Evolutionary conservation across 2,888 invertebrate genomes (phyloP), one percentile per base, ranked within the genome.

Genomic region (Hylaea fasciaria): DNA sequence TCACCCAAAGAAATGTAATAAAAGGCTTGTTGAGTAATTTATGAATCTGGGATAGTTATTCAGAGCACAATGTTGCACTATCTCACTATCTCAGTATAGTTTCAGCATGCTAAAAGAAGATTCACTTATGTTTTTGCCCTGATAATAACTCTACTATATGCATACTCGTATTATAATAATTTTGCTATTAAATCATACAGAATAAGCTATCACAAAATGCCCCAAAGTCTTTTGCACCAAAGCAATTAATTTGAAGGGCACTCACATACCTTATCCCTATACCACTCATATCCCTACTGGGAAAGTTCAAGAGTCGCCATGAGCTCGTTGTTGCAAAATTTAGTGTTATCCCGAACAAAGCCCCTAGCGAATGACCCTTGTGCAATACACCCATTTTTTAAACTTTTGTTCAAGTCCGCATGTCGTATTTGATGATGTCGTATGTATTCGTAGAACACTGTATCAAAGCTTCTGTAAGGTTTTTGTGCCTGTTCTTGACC

Each of bases 311-410:
- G 82, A 71, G 71, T 58, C 66, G 62, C 74, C 60, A 52, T 64
- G 69, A 67, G 64, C 65, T 69, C 76, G 74, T 84, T 85, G 83
- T 84, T 74, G 73, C 75, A 51, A 70, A 73, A 69, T 76, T 73
- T 66, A 76, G 78, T 71, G 74, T 53, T 70, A 67, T 74, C 66
- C 51, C 62, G 66, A 69, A 81, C 78, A 80, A 82, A 75, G 73
- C 60, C 49, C 66, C 50, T 58, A 62, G 39, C 37, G 16, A 65
- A 53, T 41, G 56, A 58, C 59, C 29, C 64, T 63, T 59, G 37
- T 40, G 29, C 46, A 50, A 58, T 68, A 61, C 51, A 41, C 59
- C 50, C 50, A n/a, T n/a, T 52, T 67, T 66, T 66, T 49, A 54
- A 51, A 65, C 35, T 51, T 46, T 53, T 40, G 16, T 16, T 28